Evolutionary conservation across 1,140 invertebrate genomes (phyloP).

Genomic region (Bombyx mandarina): DNA sequence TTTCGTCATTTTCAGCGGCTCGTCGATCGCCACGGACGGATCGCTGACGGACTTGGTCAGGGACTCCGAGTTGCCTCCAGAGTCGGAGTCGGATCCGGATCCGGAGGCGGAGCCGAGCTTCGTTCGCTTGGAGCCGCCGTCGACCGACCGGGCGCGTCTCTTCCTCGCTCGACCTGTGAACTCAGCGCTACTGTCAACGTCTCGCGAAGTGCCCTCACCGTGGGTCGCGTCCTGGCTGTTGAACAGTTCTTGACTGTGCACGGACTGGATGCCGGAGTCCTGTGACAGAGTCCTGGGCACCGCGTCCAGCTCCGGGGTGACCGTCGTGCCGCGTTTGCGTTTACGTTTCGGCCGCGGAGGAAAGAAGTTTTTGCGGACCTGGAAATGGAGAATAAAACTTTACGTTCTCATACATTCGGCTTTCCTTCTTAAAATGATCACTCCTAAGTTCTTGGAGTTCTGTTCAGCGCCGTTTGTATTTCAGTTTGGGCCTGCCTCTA

Average conservation of each 20-base stretch:
- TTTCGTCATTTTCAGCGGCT: slow-evolving; percentile 18
- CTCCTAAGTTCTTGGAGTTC: no score
- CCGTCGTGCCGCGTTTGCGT: slow-evolving; percentile 23
- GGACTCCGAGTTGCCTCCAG: slow-evolving; percentile 19
- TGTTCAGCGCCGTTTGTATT: no score
- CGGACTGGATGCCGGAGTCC: slow-evolving; percentile 22
- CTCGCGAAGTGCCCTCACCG: slow-evolving; percentile 8
- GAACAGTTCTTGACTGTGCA: slow-evolving; percentile 11
- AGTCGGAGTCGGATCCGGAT: slow-evolving; percentile 23
- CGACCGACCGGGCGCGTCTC: slow-evolving; percentile 34
- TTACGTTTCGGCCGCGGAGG: slow-evolving; percentile 74
- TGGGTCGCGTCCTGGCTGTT: slow-evolving; percentile 27
- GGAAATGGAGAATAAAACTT: slow-evolving; percentile 20
- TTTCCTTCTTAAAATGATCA: no score
- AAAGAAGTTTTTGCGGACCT: slow-evolving; percentile 77
- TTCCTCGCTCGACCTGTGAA: slow-evolving; percentile 10
- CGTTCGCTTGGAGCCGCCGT: slow-evolving; percentile 25
- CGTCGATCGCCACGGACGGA: slow-evolving; percentile 35
- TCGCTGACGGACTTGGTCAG: slow-evolving; percentile 51
- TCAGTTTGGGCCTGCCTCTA: no score
- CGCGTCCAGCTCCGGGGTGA: slow-evolving; percentile 1
- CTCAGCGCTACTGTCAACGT: not conserved
- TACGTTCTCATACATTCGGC: no score
- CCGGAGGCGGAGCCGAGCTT: slow-evolving; percentile 10
- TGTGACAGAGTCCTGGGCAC: slow-evolving; percentile 9